phyloP scores from a whole-genome alignment of 2,797 vertebrate genomes.

The Strix occidentalis region DNA sequence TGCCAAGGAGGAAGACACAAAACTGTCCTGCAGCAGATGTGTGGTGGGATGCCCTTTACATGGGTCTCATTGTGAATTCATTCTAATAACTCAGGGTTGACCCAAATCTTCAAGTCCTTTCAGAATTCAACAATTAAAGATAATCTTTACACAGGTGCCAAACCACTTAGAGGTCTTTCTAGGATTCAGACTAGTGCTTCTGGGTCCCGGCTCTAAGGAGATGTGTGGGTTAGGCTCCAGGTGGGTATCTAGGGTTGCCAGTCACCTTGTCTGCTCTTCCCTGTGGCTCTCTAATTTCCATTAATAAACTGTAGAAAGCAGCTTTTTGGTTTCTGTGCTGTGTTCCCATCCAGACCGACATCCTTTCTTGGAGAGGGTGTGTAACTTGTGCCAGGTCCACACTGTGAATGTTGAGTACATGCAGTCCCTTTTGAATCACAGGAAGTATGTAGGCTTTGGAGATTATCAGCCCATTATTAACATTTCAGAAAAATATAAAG shows the following conservation, averaged over 20 bases:
- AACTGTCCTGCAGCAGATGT: not conserved
- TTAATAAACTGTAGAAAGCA: not conserved
- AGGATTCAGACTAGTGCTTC: not conserved
- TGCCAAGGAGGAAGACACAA: not conserved
- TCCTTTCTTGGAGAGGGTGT: slow-evolving; percentile 25
- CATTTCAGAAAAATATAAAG: slow-evolving; percentile 69
- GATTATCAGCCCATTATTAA: slow-evolving; percentile 78
- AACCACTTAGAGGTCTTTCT: not conserved
- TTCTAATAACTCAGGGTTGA: not conserved
- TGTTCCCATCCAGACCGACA: not conserved
- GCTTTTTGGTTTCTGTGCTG: not conserved
- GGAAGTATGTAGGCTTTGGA: slow-evolving; percentile 73
- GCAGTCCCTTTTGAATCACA: slow-evolving; percentile 70
- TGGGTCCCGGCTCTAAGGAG: not conserved
- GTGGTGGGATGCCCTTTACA: not conserved
- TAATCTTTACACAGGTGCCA: not conserved
- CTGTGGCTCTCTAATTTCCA: not conserved
- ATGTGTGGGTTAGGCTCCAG: not conserved
- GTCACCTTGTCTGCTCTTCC: not conserved
- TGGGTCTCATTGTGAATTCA: not conserved
- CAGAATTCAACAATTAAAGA: not conserved
- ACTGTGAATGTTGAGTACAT: slow-evolving; percentile 29
- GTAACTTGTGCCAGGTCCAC: not conserved
- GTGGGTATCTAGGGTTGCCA: not conserved
- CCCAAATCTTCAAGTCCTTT: not conserved